phyloP scores from a whole-genome alignment of 2,888 invertebrate species.

The Drosophila eohydei region DNA sequence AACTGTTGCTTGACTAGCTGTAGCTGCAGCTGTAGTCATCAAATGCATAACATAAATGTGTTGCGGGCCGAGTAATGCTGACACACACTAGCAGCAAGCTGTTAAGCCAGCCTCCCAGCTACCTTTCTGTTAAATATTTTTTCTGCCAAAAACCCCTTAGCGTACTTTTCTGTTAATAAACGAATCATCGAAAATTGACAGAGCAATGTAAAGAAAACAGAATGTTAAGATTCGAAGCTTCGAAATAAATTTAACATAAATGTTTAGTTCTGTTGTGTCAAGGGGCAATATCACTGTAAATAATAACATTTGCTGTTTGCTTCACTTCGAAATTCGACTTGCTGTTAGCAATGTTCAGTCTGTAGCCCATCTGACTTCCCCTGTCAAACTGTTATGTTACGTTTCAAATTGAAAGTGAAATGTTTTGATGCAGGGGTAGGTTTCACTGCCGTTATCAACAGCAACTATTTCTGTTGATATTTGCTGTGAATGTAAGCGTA shows the following conservation, averaged over 20 bases:
- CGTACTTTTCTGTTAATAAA: background rate
- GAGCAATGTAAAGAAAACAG: background rate
- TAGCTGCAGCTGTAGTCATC: background rate
- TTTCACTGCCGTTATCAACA: background rate
- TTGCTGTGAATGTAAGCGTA: background rate
- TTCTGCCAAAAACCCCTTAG: background rate
- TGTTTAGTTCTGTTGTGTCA: background rate
- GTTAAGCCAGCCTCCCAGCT: background rate
- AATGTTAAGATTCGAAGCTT: conserved; percentile 1
- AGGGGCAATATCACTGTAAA: background rate
- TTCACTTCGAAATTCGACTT: conserved; percentile 12
- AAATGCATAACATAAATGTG: background rate
- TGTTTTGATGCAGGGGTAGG: conserved; percentile 2
- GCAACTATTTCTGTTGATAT: background rate
- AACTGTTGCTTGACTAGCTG: background rate
- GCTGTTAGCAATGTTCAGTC: background rate
- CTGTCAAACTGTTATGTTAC: conserved; percentile 1
- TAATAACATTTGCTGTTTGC: background rate
- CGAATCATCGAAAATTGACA: background rate
- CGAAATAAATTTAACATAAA: background rate
- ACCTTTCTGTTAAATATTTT: background rate
- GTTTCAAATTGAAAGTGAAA: background rate
- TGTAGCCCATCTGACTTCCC: background rate
- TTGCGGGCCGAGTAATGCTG: background rate
- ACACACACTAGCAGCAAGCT: background rate